Base-by-base conservation (phyloP, 2,888 invertebrate genomes). In the Drosophila macrospina region DNA sequence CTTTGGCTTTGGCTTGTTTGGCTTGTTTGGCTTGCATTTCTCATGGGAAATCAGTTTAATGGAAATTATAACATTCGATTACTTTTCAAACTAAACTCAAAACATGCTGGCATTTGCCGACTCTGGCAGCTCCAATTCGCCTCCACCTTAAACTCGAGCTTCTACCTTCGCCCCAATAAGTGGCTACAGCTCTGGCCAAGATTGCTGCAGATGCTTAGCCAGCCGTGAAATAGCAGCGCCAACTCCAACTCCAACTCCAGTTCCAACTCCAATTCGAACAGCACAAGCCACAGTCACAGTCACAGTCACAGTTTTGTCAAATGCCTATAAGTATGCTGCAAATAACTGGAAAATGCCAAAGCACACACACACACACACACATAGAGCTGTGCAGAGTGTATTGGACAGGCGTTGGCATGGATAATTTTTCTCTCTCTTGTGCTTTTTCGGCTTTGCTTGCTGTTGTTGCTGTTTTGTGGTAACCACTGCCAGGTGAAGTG, bases 41-140 rank as follows among this genome's bases (percentile, higher is more conserved):
- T 75, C 88, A 62, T 88, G 85, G 85, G 85, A 85, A 85, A 85
- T 85, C 87, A 85, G 85, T 88, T 85, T 83, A 88, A 85, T 85
- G 85, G 85, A 85, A 86, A 85, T 85, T 85, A 85, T 80, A 85
- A 80, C 88, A 85, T 85, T 88, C 85, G 85, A 86, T 85, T 85
- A 86, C 88, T 83, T 88, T 83, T 74, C 88, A 74, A 80, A 69
- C 74, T 74, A 71, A 68, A 64, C 86, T 73, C 61, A 65, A 80
- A 67, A 64, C 54, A 59, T 62, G 51, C 52, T 41, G 44, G 32
- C 48, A 41, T 13, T 11, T 6, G 8, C 34, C 13, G 20, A 24
- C 13, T 1, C 37, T 37, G 15, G 13, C 37, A 26, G 20, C 37
- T 37, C 5, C 26, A 26, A 26, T 37, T 51, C 50, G 0, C 15